Percentiles rank a stretch among this genome's conserved stretches.
phyloP scores from a whole-genome alignment of 2,113 vertebrate genomes.

The Crotalus viridis region DNA sequence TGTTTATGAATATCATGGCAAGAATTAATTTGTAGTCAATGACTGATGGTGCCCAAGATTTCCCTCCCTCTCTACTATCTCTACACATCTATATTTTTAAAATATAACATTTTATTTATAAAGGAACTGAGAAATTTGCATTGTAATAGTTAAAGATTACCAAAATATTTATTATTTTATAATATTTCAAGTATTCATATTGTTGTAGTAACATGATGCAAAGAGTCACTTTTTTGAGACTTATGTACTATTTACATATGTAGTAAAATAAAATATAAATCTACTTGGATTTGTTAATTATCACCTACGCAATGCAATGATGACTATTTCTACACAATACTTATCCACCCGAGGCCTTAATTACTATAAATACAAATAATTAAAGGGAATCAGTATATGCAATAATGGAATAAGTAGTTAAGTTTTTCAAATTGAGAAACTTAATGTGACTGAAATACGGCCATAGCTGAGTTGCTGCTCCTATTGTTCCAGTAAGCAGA shows the following conservation, averaged over 20 bases:
- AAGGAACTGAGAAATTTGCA: background rate
- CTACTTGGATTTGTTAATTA: background rate
- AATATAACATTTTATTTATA: background rate
- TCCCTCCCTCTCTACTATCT: background rate
- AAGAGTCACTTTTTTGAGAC: background rate
- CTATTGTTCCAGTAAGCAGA: background rate
- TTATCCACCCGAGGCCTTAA: background rate
- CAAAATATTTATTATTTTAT: background rate
- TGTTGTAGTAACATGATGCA: background rate
- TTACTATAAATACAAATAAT: background rate
- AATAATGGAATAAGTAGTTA: background rate
- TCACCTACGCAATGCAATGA: background rate
- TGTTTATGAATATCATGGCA: background rate
- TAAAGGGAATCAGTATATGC: background rate
- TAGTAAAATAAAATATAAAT: background rate
- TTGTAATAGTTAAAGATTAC: background rate
- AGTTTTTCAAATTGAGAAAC: background rate
- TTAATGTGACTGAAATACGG: background rate
- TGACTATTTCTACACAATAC: background rate
- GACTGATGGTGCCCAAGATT: background rate
- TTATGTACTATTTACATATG: background rate
- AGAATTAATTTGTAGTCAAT: background rate
- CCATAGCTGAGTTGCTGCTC: background rate
- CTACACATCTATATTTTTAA: background rate
- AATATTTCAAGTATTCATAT: background rate